Evolutionary conservation across 2,113 vertebrate species (phyloP).

Genomic region (Rattus rattus): DNA sequence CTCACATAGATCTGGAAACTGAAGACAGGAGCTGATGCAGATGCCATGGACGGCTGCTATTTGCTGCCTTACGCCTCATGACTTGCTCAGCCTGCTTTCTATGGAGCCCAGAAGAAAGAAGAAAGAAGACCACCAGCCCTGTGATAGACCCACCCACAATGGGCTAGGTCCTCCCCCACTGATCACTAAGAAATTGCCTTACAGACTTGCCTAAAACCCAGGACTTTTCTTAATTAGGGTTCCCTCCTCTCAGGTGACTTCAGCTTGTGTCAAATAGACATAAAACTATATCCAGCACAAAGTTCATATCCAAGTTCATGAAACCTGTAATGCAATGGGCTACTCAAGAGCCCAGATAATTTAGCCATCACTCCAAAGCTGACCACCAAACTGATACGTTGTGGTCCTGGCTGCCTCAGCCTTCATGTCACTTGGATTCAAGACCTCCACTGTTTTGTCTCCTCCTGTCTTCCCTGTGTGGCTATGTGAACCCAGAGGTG

Average conservation of each 20-base stretch:
- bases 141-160: background rate
- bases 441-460: no score
- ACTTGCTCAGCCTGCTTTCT: background rate
- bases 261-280: background rate
- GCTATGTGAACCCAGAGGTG: no score
- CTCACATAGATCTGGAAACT: background rate
- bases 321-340: background rate
- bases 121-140: background rate
- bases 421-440: no score
- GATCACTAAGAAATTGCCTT: background rate
- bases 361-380: background rate
- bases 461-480: no score
- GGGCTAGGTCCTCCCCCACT: background rate
- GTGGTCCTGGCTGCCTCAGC: background rate
- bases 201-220: background rate
- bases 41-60: fast-evolving
- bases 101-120: background rate
- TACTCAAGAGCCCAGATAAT: background rate
- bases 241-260: background rate
- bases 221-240: background rate
- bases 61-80: background rate
- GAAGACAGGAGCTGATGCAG: background rate
- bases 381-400: background rate
- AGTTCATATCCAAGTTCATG: background rate
- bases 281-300: background rate